phyloP scores from a whole-genome alignment of 2,113 vertebrate species.

The Desmodus rotundus region DNA sequence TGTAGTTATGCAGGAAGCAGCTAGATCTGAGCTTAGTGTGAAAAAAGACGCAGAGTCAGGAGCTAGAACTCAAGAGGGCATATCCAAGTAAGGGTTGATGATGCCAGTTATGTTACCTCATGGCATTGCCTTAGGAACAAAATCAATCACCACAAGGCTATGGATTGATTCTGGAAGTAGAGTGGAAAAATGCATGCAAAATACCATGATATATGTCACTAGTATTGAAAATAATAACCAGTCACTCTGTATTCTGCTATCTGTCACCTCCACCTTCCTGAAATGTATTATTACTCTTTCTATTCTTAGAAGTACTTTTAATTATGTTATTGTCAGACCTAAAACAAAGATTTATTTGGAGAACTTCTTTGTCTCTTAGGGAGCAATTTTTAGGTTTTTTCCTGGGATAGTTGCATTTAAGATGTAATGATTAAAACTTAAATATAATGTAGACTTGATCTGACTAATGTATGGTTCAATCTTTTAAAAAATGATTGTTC shows the following conservation, averaged over 20 bases:
- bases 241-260: neutral
- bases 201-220: neutral
- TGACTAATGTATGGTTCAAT: constrained; percentile 41
- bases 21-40: neutral
- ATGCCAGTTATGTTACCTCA: neutral
- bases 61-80: neutral
- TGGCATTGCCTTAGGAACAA: neutral
- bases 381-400: constrained; percentile 40
- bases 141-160: neutral
- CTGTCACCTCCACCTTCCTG: neutral
- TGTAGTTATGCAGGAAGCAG: neutral
- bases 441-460: constrained; percentile 23
- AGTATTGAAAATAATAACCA: constrained; percentile 33
- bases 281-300: neutral
- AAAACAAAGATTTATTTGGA: constrained; percentile 61
- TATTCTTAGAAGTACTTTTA: constrained; percentile 47
- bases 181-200: neutral
- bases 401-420: constrained; percentile 6
- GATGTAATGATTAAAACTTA: constrained; percentile 48
- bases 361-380: constrained; percentile 35
- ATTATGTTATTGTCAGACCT: constrained; percentile 53
- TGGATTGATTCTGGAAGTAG: neutral
- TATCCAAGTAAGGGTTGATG: neutral
- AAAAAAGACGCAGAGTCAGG: neutral
- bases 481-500: constrained; percentile 26